Percentiles rank a stretch among this genome's conserved stretches.
These are phyloP conservation scores for Parazoanthus atlanticus DNA, from an alignment of 92 coral and sea anemone genomes.

Conservation along the genomic window DNA sequence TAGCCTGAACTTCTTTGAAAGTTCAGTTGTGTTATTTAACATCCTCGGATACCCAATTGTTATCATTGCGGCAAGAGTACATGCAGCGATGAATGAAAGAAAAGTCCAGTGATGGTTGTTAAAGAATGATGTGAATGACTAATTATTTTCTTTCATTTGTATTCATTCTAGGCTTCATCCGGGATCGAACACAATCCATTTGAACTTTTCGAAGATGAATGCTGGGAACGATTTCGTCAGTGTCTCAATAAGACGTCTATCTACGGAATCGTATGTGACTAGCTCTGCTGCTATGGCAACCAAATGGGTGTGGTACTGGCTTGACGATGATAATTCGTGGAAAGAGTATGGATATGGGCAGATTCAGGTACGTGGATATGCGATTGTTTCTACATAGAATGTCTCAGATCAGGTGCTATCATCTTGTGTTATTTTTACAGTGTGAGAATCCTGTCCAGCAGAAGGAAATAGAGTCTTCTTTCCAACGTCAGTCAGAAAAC, in stretches of 20 bases:
- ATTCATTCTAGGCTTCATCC: slow-evolving; percentile 45
- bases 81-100: no score
- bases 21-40: no score
- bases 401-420: background rate
- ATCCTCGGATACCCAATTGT: no score
- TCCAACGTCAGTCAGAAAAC: slow-evolving; percentile 31
- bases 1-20: no score
- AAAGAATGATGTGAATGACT: no score
- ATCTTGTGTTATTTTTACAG: background rate
- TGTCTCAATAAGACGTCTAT: slow-evolving; percentile 59
- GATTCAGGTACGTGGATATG: slow-evolving; percentile 12
- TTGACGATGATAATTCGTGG: slow-evolving; percentile 53
- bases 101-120: no score
- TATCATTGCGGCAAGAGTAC: no score
- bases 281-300: slow-evolving; percentile 60
- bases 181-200: slow-evolving; percentile 40
- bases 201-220: slow-evolving; percentile 55
- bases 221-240: slow-evolving; percentile 47
- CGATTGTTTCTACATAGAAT: no score
- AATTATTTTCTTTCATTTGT: no score
- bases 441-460: slow-evolving; percentile 14
- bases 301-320: slow-evolving; percentile 83
- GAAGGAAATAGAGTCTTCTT: slow-evolving; percentile 52
- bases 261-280: slow-evolving; percentile 59
- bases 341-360: slow-evolving; percentile 56